Base-by-base conservation (phyloP, 2,888 invertebrate genomes). In the Crepidodera aurea region DNA sequence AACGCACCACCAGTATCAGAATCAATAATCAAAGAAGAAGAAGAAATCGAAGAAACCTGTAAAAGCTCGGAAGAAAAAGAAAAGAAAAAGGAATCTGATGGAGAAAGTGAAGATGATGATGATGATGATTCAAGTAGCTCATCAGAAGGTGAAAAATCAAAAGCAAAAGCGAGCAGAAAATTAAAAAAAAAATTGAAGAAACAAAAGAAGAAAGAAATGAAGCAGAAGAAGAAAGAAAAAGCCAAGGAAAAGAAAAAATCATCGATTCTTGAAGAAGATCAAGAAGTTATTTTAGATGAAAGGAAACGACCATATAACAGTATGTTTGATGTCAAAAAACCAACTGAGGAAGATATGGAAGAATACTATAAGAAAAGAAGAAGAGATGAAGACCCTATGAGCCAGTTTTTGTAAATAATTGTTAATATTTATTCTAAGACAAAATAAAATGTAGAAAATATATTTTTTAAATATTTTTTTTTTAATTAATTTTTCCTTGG, bases 381-480 rank as follows among this genome's bases (percentile, higher is more conserved):
- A 55, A 84, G 94, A 39, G 90, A 90, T 0, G 94, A 95, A 68
- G 98, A 99, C 83, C 98, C 98, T 0, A 98, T 98, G 98, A 87
- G 89, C 56, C 89, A 92, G 56, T 81, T 80, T 72, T 69, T 79
- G 68, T 72, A 67, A 65, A 51, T 50, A 37, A 29, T 13, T 44
- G n/a, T 16, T 10, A 13, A 15, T 39, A 12, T 39, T 39, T 22
- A 22, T 22, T 4, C 6, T 4, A 4, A 22, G 3, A 4, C 6
- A 4, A 22, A 22, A 22, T 22, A 6, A 4, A 22, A 22, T 2
- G 22, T 4, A 22, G 2, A 22, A 22, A 22, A 4, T 22, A 22
- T 22, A 22, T 22, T 22, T 22, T 4, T 22, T 22, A 22, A 22
- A n/a, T n/a, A n/a, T n/a, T n/a, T n/a, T n/a, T n/a, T n/a, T n/a